Base-by-base conservation (phyloP, 2,113 vertebrate genomes). In the Probosciger aterrimus region DNA sequence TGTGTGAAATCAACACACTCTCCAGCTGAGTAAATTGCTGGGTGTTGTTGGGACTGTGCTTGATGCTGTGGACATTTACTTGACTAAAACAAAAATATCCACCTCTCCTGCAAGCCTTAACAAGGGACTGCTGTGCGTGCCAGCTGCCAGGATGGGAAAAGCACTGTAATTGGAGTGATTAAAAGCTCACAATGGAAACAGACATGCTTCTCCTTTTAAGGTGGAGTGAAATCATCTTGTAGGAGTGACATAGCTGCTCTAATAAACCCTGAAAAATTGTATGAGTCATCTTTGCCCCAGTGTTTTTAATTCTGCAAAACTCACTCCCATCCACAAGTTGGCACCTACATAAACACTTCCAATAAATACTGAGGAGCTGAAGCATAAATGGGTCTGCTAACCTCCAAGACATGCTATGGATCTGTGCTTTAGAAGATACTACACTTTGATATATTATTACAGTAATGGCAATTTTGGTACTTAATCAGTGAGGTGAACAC, bases 131-230 rank as follows among this genome's bases (percentile, higher is more conserved):
- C 18, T 14, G 59, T 90, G 70, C 7, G 4, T 27, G 50, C 89
- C 96, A 95, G 96, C 96, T 97, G 97, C 90, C 91, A 69, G 95
- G 67, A 69, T 55, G 70, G 84, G 71, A 74, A 70, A 67, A 83
- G 67, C 80, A 64, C 91, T 80, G 59, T 91, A 96, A 97, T 81
- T 96, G 95, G 77, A 93, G 91, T 28, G 90, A 96, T 96, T 97
- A 97, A 92, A 88, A 96, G 86, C 96, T 95, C 95, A 86, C 93
- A 77, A 7, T 24, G 47, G 86, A 80, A 80, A 19, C 74, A 60
- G 74, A 88, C 67, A 20, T 3, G 46, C 68, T 90, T 16, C 60
- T 84, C 44, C 44, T 16, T 63, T 96, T 97, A 95, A 96, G 94
- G 95, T 95, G 94, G 96, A 96, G 67, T 62, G 70, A 82, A 82